Conservation (phyloP, 2,113 vertebrate species). For the Platichthys stellatus region DNA sequence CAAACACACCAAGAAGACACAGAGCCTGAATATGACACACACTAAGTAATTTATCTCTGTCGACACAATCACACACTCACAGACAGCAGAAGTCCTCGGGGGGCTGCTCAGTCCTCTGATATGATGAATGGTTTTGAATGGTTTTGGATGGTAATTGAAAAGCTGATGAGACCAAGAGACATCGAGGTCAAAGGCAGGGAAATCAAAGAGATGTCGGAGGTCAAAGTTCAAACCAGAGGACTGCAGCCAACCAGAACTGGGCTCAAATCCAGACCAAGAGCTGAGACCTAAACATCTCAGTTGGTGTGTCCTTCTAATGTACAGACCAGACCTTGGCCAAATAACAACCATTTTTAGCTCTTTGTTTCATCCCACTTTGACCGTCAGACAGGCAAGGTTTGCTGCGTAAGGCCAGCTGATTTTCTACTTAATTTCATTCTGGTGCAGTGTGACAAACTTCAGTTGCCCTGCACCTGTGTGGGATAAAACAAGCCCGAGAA, state of each 20-base stretch:
- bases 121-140: not conserved
- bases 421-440: not conserved
- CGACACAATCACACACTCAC: slow-evolving; percentile 44
- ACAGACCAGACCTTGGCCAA: slow-evolving; percentile 65
- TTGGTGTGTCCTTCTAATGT: slow-evolving; percentile 39
- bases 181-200: slow-evolving; percentile 6
- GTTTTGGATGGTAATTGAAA: slow-evolving; percentile 19
- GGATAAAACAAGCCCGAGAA: slow-evolving; percentile 44
- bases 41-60: slow-evolving; percentile 6
- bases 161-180: slow-evolving; percentile 22
- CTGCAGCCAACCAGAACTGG: slow-evolving; percentile 59
- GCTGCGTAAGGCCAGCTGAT: slow-evolving; percentile 6
- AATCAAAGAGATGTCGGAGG: slow-evolving; percentile 19
- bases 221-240: slow-evolving; percentile 47
- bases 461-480: slow-evolving; percentile 30
- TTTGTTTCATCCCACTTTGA: slow-evolving; percentile 43
- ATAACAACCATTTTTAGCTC: slow-evolving; percentile 6
- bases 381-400: not conserved
- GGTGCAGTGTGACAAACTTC: slow-evolving; percentile 10
- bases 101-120: slow-evolving; percentile 65
- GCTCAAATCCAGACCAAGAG: slow-evolving; percentile 47
- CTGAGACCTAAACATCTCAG: slow-evolving; percentile 46
- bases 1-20: slow-evolving; percentile 53
- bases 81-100: slow-evolving; percentile 56
- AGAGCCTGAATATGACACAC: slow-evolving; percentile 39